A percentile compares a stretch with the other conserved stretches of the same genome.
These are phyloP conservation scores for Pangasius djambal DNA, from an alignment of 2,797 vertebrate genomes.

Conservation along the genomic window DNA sequence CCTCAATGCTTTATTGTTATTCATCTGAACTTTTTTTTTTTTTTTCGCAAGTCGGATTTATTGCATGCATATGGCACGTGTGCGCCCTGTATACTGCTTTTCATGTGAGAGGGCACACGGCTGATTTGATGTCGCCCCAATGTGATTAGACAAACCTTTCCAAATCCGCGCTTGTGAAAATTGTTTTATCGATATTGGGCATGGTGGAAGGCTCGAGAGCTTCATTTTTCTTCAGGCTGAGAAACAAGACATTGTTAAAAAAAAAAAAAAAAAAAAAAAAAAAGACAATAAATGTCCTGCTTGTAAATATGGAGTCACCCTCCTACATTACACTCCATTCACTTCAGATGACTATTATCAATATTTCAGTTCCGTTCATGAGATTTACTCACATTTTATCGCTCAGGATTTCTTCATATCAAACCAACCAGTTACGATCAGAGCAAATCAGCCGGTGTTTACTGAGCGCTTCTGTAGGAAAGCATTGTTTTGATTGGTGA, in stretches of 20 bases:
- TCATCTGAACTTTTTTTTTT: conserved; percentile 52
- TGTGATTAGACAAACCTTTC: not conserved
- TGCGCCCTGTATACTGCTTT: not conserved
- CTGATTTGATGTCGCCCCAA: not conserved
- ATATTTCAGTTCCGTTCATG: not conserved
- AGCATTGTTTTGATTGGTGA: not conserved
- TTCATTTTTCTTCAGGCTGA: not conserved
- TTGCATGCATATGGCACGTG: conserved; percentile 45
- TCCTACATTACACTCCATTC: not conserved
- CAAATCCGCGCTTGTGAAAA: not conserved
- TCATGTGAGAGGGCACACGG: not conserved
- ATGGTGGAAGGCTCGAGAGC: not conserved
- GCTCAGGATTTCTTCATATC: not conserved
- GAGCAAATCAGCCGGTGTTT: not conserved
- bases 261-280: not conserved
- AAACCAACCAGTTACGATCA: not conserved
- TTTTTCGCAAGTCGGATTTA: conserved; percentile 19
- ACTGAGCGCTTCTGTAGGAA: not conserved
- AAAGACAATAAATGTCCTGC: not conserved
- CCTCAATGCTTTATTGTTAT: conserved; percentile 67
- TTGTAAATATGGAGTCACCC: not conserved
- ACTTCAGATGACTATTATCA: not conserved
- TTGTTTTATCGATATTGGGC: not conserved
- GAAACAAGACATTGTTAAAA: not conserved
- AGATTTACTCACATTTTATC: not conserved